These are phyloP conservation scores for Aleadryas rufinucha DNA, from an alignment of 2,113 vertebrate species.

Conservation along the genomic window DNA sequence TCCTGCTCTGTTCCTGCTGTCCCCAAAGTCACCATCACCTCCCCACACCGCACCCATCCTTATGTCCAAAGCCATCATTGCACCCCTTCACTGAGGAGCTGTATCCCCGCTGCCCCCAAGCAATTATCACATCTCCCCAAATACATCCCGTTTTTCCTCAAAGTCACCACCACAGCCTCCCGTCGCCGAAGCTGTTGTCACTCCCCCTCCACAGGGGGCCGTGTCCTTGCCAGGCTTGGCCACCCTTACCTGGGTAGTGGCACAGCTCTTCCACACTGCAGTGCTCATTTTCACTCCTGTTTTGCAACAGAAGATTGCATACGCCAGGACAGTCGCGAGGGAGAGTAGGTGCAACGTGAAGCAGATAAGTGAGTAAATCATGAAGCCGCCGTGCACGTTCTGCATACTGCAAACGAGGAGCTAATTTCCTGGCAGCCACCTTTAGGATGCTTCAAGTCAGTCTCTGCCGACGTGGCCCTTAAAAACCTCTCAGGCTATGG, in stretches of 20 bases:
- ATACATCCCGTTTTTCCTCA: neutral
- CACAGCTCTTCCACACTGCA: neutral
- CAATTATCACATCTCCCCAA: neutral
- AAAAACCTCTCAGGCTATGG: neutral
- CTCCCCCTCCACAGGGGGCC: rapidly evolving
- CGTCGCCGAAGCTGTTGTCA: neutral
- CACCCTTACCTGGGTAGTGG: neutral
- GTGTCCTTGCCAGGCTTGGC: neutral
- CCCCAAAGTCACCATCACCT: neutral
- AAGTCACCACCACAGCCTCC: neutral
- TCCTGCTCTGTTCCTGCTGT: rapidly evolving
- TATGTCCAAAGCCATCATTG: neutral
- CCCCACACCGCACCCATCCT: neutral
- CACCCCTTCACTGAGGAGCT: neutral
- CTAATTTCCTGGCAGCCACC: conserved; percentile 4
- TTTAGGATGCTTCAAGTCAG: neutral
- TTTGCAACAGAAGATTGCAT: conserved; percentile 1
- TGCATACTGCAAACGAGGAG: conserved; percentile 19
- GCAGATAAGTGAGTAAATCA: conserved; percentile 30
- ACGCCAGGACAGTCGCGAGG: neutral
- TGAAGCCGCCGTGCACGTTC: neutral
- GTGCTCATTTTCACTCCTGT: conserved; percentile 12
- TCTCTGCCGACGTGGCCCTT: neutral
- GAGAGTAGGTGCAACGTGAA: neutral
- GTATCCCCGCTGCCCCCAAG: neutral